These are phyloP conservation scores for Actenoides hombroni DNA, from an alignment of 2,113 vertebrate species.

Conservation along the genomic window DNA sequence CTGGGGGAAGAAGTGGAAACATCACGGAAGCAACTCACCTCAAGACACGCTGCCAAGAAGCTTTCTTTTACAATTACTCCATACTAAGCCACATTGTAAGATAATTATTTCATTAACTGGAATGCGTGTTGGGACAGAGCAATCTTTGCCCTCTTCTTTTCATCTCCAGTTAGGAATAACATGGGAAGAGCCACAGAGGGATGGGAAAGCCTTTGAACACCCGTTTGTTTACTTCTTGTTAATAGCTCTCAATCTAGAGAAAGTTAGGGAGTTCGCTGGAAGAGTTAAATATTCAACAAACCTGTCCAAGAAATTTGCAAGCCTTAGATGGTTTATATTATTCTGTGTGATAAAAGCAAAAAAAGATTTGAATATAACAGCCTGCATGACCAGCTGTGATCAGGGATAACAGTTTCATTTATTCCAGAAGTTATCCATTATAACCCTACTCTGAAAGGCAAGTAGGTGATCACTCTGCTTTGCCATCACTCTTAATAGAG, in stretches of 20 bases:
- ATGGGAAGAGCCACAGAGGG: not conserved
- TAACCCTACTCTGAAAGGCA: not conserved
- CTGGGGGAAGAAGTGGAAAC: not conserved
- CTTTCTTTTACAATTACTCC: slow-evolving; percentile 48
- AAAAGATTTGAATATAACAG: not conserved
- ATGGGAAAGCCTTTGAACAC: slow-evolving; percentile 54
- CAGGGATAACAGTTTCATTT: not conserved
- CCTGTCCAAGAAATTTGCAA: not conserved
- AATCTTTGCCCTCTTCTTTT: slow-evolving; percentile 50
- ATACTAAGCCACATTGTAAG: slow-evolving; percentile 26
- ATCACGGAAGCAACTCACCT: not conserved
- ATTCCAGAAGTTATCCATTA: not conserved
- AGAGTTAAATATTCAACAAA: not conserved
- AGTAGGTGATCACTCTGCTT: not conserved
- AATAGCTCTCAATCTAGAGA: not conserved
- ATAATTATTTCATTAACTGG: slow-evolving; percentile 53
- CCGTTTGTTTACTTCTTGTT: not conserved
- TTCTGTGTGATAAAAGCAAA: not conserved
- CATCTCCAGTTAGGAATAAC: slow-evolving; percentile 36
- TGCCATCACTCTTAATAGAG: not conserved
- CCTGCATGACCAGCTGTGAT: not conserved
- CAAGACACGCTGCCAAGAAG: not conserved
- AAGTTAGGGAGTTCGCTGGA: not conserved
- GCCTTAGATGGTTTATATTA: not conserved
- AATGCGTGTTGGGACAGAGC: slow-evolving; percentile 24